Conservation (phyloP, 2,888 invertebrate genomes). For the Aporophyla nigra region DNA sequence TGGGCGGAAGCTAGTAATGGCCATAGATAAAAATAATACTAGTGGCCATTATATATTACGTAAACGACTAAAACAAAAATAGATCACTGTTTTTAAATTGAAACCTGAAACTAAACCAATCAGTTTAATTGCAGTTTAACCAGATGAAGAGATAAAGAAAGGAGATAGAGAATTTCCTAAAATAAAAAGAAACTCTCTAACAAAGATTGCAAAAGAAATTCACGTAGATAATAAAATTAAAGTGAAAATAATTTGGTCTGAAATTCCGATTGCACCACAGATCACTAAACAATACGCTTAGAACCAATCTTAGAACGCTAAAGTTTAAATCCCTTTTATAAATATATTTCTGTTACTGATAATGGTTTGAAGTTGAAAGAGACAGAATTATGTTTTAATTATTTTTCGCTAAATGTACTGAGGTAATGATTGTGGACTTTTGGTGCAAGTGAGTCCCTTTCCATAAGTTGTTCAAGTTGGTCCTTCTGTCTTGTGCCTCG, state of each 20-base stretch:
- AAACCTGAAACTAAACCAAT: background rate
- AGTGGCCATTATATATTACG: background rate
- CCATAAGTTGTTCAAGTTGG: background rate
- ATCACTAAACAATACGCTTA: background rate
- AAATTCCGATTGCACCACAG: background rate
- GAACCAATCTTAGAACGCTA: background rate
- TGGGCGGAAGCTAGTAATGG: too few relatives aligned
- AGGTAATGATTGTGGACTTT: background rate
- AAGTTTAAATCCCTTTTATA: background rate
- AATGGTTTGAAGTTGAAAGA: background rate
- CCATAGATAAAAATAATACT: background rate
- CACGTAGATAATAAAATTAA: background rate
- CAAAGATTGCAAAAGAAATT: background rate
- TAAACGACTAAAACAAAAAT: background rate
- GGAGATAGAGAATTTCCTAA: background rate
- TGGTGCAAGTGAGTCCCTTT: background rate
- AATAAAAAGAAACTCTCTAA: background rate
- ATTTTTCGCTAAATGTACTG: background rate
- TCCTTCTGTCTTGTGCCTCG: slow-evolving; percentile 17
- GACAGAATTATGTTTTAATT: background rate
- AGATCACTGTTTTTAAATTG: background rate
- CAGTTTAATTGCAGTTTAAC: background rate
- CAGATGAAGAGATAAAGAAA: background rate
- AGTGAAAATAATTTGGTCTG: background rate
- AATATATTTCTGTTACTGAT: too few relatives aligned